Evolutionary conservation across 2,113 vertebrate species (phyloP).

Genomic region (Shinisaurus crocodilurus): DNA sequence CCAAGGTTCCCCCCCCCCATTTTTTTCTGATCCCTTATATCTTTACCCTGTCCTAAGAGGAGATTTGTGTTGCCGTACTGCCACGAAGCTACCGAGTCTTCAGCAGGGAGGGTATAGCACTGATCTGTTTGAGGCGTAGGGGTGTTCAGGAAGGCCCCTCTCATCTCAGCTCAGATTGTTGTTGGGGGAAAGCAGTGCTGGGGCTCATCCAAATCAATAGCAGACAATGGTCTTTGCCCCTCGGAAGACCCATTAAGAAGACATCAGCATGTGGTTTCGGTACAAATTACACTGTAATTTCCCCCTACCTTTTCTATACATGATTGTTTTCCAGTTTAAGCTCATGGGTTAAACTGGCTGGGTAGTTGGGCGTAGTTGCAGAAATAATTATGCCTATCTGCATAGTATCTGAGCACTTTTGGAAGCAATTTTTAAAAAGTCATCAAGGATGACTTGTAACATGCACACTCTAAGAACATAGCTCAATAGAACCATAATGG

Average conservation of each 20-base stretch:
- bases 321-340: too few species aligned
- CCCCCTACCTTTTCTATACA: not conserved
- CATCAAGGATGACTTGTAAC: constrained; percentile 11
- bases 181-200: not conserved
- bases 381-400: too few species aligned
- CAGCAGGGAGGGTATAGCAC: too few species aligned
- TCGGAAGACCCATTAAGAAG: not conserved
- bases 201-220: not conserved
- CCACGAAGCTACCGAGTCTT: too few species aligned
- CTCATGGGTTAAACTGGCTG: too few species aligned
- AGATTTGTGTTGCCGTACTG: too few species aligned
- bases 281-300: not conserved
- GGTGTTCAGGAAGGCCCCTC: not conserved
- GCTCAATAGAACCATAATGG: constrained; percentile 7
- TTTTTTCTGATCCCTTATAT: too few species aligned
- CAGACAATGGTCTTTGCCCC: not conserved
- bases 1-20: too few species aligned
- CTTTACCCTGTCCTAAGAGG: too few species aligned
- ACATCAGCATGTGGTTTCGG: not conserved
- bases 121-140: too few species aligned
- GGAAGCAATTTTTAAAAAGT: not conserved
- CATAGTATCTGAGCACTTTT: not conserved
- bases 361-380: too few species aligned
- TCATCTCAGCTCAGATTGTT: not conserved
- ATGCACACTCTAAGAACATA: not conserved